Percentiles rank a stretch among this genome's conserved stretches.
phyloP scores from a whole-genome alignment of 2,797 vertebrate genomes.

The Acrossocheilus wenchowensis region DNA sequence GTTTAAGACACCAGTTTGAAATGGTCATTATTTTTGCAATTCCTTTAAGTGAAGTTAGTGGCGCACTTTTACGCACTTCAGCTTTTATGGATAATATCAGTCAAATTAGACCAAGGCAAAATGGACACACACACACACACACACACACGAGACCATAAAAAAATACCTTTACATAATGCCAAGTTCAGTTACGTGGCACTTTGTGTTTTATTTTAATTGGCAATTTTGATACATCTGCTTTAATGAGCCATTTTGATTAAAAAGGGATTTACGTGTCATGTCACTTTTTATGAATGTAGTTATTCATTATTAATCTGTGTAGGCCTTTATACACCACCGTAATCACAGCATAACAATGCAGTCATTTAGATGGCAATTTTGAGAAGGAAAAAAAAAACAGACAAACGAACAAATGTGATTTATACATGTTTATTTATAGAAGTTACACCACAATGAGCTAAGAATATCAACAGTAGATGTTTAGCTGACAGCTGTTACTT shows the following conservation, averaged over 20 bases:
- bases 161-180: background rate
- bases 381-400: conserved; percentile 29
- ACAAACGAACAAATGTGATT: conserved; percentile 8
- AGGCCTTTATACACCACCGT: background rate
- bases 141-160: background rate
- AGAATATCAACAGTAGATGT: background rate
- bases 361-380: background rate
- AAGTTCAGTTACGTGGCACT: background rate
- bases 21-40: conserved; percentile 15
- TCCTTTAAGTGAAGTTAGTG: conserved; percentile 20
- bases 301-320: background rate
- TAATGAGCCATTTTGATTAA: background rate
- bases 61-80: conserved; percentile 12
- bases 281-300: background rate
- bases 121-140: background rate
- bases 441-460: background rate
- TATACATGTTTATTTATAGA: conserved; percentile 25
- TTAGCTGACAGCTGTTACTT: conserved; percentile 11
- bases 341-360: background rate
- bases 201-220: background rate
- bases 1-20: conserved; percentile 8
- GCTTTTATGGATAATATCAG: background rate
- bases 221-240: background rate
- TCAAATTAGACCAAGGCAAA: background rate
- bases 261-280: background rate